Evolutionary conservation across 2,113 vertebrate genomes (phyloP), one percentile per base, ranked within the genome.

Genomic region (Hiodon alosoides): DNA sequence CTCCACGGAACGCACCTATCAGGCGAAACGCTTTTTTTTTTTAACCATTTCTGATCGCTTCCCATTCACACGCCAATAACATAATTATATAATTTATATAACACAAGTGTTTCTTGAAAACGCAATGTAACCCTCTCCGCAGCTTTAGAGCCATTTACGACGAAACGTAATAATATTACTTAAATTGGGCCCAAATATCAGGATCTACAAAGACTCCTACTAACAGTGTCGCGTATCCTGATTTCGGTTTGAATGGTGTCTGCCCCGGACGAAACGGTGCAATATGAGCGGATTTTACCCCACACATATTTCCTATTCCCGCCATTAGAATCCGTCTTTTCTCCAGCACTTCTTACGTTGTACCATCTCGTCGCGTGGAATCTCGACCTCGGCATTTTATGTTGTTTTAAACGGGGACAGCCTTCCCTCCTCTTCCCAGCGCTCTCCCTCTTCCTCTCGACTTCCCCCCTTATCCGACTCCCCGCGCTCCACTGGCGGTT

Each of bases 1-100:
- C 86, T 78, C 81, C 68, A 14, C 55, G 4, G 74, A 82, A 70
- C 79, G 79, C 73, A 80, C 90, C 90, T 91, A 91, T 91, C 83
- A 81, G 77, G 53, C 80, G 75, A 81, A 81, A 81, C 76, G 80
- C 70, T 83, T 78, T 47, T 31, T 31, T 31, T 31, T 47, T 73
- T 85, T 85, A 81, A 82, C 77, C 85, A 65, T 79, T 79, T 79
- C 76, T 81, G 60, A 61, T 76, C 72, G 59, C 67, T 65, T 60
- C 66, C 60, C 75, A 76, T 79, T 64, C 80, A 77, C 71, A 77
- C 59, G 67, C 61, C 80, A 74, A 72, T 73, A 68, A 76, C 71
- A 74, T 16, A 78, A 79, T 76, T 52, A 74, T 70, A 82, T 62
- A 72, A 65, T 70, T 55, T 81, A 72, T 10, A 64, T 64, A 71